Percentiles rank a stretch among this genome's conserved stretches.
Evolutionary conservation across 2,113 vertebrate species (phyloP).

Genomic region (Paedocypris sp.): DNA sequence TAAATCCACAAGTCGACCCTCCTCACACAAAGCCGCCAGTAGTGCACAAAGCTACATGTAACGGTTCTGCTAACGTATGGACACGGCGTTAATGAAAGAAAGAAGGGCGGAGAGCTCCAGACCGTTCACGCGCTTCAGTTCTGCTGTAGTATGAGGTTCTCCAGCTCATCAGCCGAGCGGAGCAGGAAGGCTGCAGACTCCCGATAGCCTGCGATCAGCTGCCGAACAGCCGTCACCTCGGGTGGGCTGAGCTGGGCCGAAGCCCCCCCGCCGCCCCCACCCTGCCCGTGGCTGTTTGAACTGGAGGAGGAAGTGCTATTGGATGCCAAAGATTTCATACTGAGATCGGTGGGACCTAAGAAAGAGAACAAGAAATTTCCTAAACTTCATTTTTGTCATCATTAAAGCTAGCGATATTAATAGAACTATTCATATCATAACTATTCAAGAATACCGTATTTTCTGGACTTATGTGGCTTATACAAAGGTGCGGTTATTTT

Average conservation of each 20-base stretch:
- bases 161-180: constrained; percentile 95
- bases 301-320: constrained; percentile 76
- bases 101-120: constrained; percentile 20
- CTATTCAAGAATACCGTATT: no score
- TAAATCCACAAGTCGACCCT: no score
- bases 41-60: constrained; percentile 35
- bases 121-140: constrained; percentile 63
- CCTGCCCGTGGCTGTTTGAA: constrained; percentile 75
- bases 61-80: constrained; percentile 29
- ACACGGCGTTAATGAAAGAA: constrained; percentile 36
- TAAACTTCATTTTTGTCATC: background rate
- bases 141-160: constrained; percentile 98
- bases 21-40: no score
- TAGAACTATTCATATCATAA: no score
- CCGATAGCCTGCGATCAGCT: constrained; percentile 93
- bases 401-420: constrained; percentile 2
- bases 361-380: background rate
- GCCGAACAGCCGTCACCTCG: constrained; percentile 90
- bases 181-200: constrained; percentile 95
- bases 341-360: constrained; percentile 94
- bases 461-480: no score
- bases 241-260: constrained; percentile 92
- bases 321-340: constrained; percentile 89
- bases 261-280: constrained; percentile 74
- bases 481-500: no score